These are phyloP conservation scores for Pardalotus punctatus DNA, from an alignment of 2,113 vertebrate genomes.

Conservation along the genomic window DNA sequence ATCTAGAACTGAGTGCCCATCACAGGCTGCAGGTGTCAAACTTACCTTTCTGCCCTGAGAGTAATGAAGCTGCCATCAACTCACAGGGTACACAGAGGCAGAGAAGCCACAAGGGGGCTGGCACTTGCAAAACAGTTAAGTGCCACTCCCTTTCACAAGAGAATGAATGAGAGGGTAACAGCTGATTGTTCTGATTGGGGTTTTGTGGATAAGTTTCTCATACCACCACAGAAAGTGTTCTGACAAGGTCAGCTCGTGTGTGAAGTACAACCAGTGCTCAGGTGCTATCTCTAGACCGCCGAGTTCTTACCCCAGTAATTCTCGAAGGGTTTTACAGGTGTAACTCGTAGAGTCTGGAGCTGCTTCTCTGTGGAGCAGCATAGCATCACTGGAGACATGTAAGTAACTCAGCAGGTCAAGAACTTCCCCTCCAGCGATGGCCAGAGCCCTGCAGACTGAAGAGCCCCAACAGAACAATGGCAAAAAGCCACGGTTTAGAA, in stretches of 20 bases:
- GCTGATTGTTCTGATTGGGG: not conserved
- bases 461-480: not conserved
- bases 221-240: not conserved
- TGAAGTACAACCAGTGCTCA: not conserved
- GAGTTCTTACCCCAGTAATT: not conserved
- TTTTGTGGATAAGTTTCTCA: not conserved
- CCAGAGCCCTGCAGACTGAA: not conserved
- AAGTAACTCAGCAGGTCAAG: not conserved
- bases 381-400: not conserved
- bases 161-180: not conserved
- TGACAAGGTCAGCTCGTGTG: not conserved
- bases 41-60: not conserved
- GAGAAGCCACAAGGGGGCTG: not conserved
- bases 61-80: not conserved
- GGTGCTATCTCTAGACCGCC: rapidly evolving
- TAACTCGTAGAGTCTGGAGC: not conserved
- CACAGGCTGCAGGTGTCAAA: not conserved
- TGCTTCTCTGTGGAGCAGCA: constrained; percentile 25
- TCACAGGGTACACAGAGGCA: not conserved
- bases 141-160: not conserved
- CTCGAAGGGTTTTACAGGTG: not conserved
- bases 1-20: not conserved
- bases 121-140: not conserved
- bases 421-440: not conserved
- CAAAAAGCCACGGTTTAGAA: not conserved